Base-by-base conservation (phyloP, 2,113 vertebrate genomes). In the Sitta europaea region DNA sequence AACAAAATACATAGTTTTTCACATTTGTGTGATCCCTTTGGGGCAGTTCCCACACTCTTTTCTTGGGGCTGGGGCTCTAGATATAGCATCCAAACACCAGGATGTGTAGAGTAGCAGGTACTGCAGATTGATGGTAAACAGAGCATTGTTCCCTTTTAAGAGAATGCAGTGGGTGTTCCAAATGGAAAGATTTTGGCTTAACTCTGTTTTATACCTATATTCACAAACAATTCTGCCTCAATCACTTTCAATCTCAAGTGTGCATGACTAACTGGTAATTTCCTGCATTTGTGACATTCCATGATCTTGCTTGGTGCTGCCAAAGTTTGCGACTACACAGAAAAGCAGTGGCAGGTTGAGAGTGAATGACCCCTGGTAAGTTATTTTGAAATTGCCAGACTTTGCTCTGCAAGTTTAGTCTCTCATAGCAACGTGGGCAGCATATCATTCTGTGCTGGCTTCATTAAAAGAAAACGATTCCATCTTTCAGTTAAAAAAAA, bases 401-500 rank as follows among this genome's bases (percentile, higher is more conserved):
- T 97, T 94, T 90, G 53, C 47, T 91, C 35, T 93, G 71, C 73
- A 94, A 91, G 78, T 90, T 96, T 77, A 54, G 75, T 81, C 88
- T 94, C 85, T 92, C 92, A 77, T 83, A 85, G 92, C 92, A 95
- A 92, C 94, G 90, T 45, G 84, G 72, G 83, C 50, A 96, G 86
- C 94, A 53, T 73, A 88, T 90, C 89, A 81, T 93, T 96, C 85
- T 95, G 18, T 74, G 61, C 88, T 88, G 57, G 35, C 48, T 97
- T 95, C 96, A 95, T 97, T 96, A 94, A 90, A 89, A 86, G 89
- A 87, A 96, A 96, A 92, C 4, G 43, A 96, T 76, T 91, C 59
- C 8, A 11, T 90, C 76, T 96, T 86, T 93, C 86, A 65, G 72
- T 83, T 82, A 79, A 91, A 93, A 95, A 77, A 83, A n/a, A 79